A percentile compares a stretch with the other conserved stretches of the same genome.
These are phyloP conservation scores for Peromyscus eremicus DNA, from an alignment of 2,797 vertebrate species.

Conservation along the genomic window DNA sequence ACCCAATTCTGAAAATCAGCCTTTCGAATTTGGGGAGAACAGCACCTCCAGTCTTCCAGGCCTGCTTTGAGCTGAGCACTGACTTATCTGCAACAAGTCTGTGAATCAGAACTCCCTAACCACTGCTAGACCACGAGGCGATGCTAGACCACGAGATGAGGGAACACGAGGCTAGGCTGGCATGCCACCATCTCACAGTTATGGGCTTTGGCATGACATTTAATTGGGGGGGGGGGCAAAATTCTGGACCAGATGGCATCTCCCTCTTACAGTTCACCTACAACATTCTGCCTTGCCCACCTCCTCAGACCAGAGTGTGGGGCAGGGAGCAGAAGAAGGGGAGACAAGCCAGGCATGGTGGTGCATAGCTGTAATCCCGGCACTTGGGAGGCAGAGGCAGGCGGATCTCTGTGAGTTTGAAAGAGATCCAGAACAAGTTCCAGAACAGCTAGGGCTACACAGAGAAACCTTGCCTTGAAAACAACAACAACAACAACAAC, in stretches of 20 bases:
- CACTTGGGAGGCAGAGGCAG: not conserved
- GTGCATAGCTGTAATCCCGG: not conserved
- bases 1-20: not conserved
- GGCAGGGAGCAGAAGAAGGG: too few species aligned
- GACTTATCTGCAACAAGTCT: not conserved
- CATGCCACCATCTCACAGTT: not conserved
- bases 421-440: not conserved
- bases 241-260: not conserved
- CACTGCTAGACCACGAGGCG: not conserved
- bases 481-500: not conserved
- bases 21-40: not conserved
- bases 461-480: not conserved
- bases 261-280: not conserved
- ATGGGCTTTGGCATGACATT: not conserved
- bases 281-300: too few species aligned
- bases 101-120: not conserved
- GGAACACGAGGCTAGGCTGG: not conserved
- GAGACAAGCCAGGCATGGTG: not conserved
- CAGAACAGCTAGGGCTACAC: not conserved
- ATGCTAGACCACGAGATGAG: not conserved
- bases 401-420: not conserved
- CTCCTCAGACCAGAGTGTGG: not conserved
- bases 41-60: not conserved
- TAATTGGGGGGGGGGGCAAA: not conserved
- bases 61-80: not conserved